phyloP scores from a whole-genome alignment of 2,113 vertebrate species.

The Pao palembangensis region DNA sequence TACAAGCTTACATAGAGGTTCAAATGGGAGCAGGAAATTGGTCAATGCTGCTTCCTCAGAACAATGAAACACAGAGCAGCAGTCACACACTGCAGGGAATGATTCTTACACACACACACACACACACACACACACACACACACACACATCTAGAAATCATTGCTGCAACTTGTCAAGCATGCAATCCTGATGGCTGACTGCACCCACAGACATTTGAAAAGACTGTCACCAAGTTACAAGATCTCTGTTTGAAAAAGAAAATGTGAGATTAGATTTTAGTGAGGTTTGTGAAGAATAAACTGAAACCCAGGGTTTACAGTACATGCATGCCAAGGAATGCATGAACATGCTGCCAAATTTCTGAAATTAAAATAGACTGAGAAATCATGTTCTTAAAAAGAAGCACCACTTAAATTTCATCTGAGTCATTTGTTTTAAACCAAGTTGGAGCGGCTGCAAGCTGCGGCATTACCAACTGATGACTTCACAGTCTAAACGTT shows the following conservation, averaged over 20 bases:
- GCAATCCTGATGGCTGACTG: constrained; percentile 23
- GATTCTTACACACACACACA: constrained; percentile 14
- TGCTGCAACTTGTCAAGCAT: constrained; percentile 2
- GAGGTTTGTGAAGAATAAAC: neutral
- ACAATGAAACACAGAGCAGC: constrained; percentile 26
- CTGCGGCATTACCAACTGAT: too few species aligned
- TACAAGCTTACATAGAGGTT: constrained; percentile 71
- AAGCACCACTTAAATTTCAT: neutral
- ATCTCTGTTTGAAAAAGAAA: too few species aligned
- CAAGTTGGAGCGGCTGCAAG: neutral
- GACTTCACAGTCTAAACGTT: neutral
- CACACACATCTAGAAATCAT: constrained; percentile 18
- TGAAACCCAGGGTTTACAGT: neutral
- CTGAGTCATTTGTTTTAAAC: neutral
- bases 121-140: neutral
- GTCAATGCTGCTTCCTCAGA: constrained; percentile 27
- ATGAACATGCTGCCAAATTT: constrained; percentile 26
- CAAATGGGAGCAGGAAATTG: constrained; percentile 29
- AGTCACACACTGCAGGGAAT: constrained; percentile 7
- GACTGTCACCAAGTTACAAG: too few species aligned
- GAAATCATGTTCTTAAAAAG: constrained; percentile 3
- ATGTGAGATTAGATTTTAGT: constrained; percentile 10
- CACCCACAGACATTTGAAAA: neutral
- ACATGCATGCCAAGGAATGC: constrained; percentile 24
- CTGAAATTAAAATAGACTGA: constrained; percentile 2